Percentiles rank a stretch among this genome's conserved stretches.
phyloP scores from a whole-genome alignment of 1,140 invertebrate genomes.

The Metopolophium dirhodum region DNA sequence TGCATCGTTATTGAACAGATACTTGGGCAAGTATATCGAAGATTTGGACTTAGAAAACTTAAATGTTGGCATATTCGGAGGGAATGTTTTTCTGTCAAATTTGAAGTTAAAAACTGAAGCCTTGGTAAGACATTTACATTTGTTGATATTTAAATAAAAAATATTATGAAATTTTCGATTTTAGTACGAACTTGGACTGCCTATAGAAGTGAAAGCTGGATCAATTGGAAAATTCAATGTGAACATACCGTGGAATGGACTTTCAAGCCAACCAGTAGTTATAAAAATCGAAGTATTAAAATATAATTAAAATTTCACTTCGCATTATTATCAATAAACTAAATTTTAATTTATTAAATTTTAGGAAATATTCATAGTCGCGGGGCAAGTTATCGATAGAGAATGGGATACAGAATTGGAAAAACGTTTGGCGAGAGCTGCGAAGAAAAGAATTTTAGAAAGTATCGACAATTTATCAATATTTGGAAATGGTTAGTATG shows the following conservation, averaged over 20 bases:
- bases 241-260: constrained; percentile 79
- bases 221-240: constrained; percentile 77
- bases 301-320: background rate
- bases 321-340: background rate
- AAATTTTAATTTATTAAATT: constrained; percentile 56
- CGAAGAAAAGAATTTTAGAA: constrained; percentile 72
- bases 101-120: constrained; percentile 81
- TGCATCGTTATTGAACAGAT: constrained; percentile 77
- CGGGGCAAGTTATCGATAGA: constrained; percentile 74
- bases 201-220: constrained; percentile 81
- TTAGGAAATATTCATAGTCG: constrained; percentile 76
- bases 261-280: constrained; percentile 74
- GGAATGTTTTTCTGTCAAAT: constrained; percentile 78
- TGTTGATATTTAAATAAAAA: background rate
- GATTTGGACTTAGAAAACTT: constrained; percentile 83
- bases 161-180: constrained; percentile 59
- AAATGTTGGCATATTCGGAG: constrained; percentile 82
- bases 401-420: constrained; percentile 78
- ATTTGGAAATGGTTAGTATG: constrained; percentile 63
- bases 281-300: constrained; percentile 71
- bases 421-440: constrained; percentile 73
- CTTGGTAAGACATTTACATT: constrained; percentile 67
- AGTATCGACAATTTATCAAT: constrained; percentile 64
- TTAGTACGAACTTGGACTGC: constrained; percentile 81
- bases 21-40: constrained; percentile 81